Evolutionary conservation across 1,140 invertebrate genomes (phyloP).

Genomic region (Bombus balteatus): DNA sequence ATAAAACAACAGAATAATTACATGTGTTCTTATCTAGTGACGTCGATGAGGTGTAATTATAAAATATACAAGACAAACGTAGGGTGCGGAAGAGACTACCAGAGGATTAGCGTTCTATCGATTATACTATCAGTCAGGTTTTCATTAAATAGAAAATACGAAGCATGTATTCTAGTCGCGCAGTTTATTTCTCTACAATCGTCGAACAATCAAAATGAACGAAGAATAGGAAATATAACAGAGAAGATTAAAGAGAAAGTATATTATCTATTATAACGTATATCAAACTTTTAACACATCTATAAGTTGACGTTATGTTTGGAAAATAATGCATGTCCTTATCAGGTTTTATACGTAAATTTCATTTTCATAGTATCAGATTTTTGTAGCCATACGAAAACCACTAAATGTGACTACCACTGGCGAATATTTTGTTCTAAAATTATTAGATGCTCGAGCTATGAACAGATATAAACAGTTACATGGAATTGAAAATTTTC

Average conservation of each 20-base stretch:
- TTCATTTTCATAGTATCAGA: too few relatives aligned
- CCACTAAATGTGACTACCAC: too few relatives aligned
- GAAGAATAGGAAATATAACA: neutral
- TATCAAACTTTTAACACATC: too few relatives aligned
- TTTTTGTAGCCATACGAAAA: too few relatives aligned
- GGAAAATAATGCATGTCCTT: too few relatives aligned
- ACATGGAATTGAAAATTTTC: too few relatives aligned
- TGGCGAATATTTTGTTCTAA: too few relatives aligned
- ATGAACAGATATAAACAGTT: too few relatives aligned
- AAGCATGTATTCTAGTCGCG: neutral
- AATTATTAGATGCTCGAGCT: too few relatives aligned
- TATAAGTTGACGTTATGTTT: too few relatives aligned
- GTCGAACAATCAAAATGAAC: neutral
- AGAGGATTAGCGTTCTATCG: neutral
- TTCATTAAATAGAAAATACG: neutral
- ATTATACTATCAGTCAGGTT: neutral
- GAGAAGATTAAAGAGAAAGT: neutral
- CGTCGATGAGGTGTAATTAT: neutral
- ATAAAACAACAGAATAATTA: neutral
- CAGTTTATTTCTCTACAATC: neutral
- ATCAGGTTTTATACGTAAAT: too few relatives aligned
- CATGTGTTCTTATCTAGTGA: neutral
- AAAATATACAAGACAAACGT: neutral
- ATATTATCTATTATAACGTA: too few relatives aligned
- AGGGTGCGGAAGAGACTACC: neutral